Base-by-base conservation (phyloP, 2,797 vertebrate species). In the Tapera naevia region DNA sequence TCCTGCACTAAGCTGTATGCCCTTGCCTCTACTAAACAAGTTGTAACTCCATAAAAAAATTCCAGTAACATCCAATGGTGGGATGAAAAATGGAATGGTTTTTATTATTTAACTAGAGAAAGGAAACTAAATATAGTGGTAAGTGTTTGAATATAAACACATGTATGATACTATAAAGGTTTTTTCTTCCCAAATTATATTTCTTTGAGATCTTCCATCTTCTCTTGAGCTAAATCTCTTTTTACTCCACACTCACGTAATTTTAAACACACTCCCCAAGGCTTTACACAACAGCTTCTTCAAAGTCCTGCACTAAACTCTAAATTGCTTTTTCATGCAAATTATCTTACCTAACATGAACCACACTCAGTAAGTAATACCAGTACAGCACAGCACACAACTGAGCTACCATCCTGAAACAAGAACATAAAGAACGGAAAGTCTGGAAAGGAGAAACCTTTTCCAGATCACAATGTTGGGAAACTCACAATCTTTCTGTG, bases 221-320 rank as follows among this genome's bases (percentile, higher is more conserved):
- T 61, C 23, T 78, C 57, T 18, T 1, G 9, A n/a, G 39, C 60
- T 80, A 65, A 83, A 75, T 19, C 9, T 79, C 28, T 18, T 88
- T 58, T 65, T 37, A 76, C 30, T 64, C 32, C 53, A 70, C 2
- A 1, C 5, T 43, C 10, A 48, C 32, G 30, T 80, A 3, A 0
- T 32, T 71, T 43, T 58, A 37, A 24, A 8, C 3, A 24, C 2
- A 0, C 4, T 2, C 1, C 10, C 30, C 5, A 2, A 46, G 33
- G 32, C 28, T 85, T 91, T 80, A 66, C 86, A 60, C 10, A 61
- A 32, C 39, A 60, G 17, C 50, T 71, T 61, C 75, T 82, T 83
- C 50, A 19, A 85, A 61, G 30, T 27, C 27, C 33, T 48, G 28
- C 14, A 30, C 85, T 79, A 51, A 75, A 81, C 25, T 65, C 80